phyloP scores from a whole-genome alignment of 2,797 vertebrate genomes.

The Huso huso region DNA sequence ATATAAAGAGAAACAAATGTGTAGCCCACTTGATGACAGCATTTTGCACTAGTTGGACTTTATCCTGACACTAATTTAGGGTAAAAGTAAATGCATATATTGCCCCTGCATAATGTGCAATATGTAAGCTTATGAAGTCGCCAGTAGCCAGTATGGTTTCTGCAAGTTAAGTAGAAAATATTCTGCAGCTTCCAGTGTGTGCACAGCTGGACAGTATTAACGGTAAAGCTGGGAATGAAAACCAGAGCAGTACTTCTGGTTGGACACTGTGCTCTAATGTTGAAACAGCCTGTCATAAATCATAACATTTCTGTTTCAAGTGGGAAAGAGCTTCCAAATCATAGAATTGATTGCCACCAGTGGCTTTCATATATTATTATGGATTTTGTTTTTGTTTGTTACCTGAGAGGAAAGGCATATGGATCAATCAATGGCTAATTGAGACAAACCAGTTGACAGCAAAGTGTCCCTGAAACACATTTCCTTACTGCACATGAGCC shows the following conservation, averaged over 20 bases:
- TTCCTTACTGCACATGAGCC: slow-evolving; percentile 7
- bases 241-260: neutral
- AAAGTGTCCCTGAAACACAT: slow-evolving; percentile 8
- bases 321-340: slow-evolving; percentile 8
- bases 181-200: slow-evolving; percentile 10
- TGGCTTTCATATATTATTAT: slow-evolving; percentile 16
- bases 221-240: too few relatives aligned
- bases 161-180: neutral
- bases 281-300: slow-evolving; percentile 6
- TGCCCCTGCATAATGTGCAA: neutral
- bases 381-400: slow-evolving; percentile 6
- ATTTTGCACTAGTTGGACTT: neutral
- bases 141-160: slow-evolving; percentile 6
- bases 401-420: slow-evolving; percentile 13
- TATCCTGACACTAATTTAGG: slow-evolving; percentile 16
- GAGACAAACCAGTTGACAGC: slow-evolving; percentile 18
- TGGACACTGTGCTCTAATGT: neutral
- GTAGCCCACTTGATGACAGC: too few relatives aligned
- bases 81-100: slow-evolving; percentile 14
- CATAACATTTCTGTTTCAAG: slow-evolving; percentile 8
- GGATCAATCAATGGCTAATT: slow-evolving; percentile 30
- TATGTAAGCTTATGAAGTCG: neutral
- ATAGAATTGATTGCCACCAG: slow-evolving; percentile 7
- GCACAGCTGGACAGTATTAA: slow-evolving; percentile 13
- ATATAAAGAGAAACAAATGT: too few relatives aligned